Conservation (phyloP, 2,797 vertebrate species). For the Hippopotamyrus pictus region DNA sequence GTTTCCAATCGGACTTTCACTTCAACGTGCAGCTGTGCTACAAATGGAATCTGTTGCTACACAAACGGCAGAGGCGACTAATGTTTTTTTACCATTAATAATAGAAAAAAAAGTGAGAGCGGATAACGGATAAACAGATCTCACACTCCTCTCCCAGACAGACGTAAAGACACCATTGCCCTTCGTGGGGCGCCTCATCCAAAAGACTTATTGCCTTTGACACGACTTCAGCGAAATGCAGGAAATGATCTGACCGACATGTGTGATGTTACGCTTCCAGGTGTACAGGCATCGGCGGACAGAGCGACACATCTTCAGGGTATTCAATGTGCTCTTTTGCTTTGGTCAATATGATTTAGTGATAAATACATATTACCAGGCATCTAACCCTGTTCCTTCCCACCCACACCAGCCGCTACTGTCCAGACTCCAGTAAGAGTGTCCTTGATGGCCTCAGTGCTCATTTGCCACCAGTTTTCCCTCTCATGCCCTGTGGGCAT, state of each 20-base stretch:
- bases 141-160: neutral
- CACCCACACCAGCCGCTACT: neutral
- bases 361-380: neutral
- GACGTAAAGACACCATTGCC: conserved; percentile 50
- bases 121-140: neutral
- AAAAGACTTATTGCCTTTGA: conserved; percentile 56
- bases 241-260: conserved; percentile 55
- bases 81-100: neutral
- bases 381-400: neutral
- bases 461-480: too few species aligned
- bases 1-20: neutral
- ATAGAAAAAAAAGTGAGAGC: neutral
- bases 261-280: conserved; percentile 53
- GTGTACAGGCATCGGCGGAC: conserved; percentile 47
- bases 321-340: neutral
- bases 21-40: neutral
- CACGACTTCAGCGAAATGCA: conserved; percentile 46
- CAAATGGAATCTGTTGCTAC: neutral
- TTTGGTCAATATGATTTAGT: neutral
- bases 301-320: conserved; percentile 31
- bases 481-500: neutral
- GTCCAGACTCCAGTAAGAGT: neutral
- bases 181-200: conserved; percentile 44
- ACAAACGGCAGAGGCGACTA: neutral
- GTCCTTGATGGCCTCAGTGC: neutral